Base-by-base conservation (phyloP, 1,140 invertebrate species). In the Lepidotrigona ventralis region DNA sequence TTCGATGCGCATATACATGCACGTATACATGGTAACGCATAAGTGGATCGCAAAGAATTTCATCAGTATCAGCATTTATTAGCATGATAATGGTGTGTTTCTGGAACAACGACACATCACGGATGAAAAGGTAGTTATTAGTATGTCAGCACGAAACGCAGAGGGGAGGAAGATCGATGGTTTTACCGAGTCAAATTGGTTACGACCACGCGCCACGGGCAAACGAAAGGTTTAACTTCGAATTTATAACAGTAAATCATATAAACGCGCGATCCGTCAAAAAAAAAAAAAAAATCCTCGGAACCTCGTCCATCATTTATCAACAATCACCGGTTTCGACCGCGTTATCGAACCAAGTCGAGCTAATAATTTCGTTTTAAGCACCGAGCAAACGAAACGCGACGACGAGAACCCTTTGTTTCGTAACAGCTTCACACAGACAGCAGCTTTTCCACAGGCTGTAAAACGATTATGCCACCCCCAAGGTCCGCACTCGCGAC, bases 1-100 rank as follows among this genome's bases (percentile, higher is more conserved):
- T 58, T 58, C 79, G 56, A n/a, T 15, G 19, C 0, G 9, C 33
- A 33, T 46, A 39, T 39, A 39, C 39, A 6, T 39, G 39, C 2
- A 33, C 33, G 33, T 33, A 60, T 60, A 71, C 58, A 60, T 46
- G 33, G 76, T 54, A 79, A 79, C 68, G 53, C 51, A 54, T 39
- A 33, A 19, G 17, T 26, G 68, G 33, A 29, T 60, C 78, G 46
- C 78, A 71, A 79, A 79, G 78, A 79, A 79, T 79, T 71, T 79
- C 78, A 79, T 71, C 68, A 54, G 76, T 78, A 68, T 53, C 56
- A 68, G 76, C 76, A 68, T 78, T 78, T 68, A 78, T 78, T 78
- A 78, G 63, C 76, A 78, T 68, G 76, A 78, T 68, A 78, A 78
- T 78, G 46, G 76, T 68, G 76, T 78, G 64, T 78, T 54, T 68